Evolutionary conservation across 2,113 vertebrate genomes (phyloP), one percentile per base, ranked within the genome.

Genomic region (Polypterus bichir): DNA sequence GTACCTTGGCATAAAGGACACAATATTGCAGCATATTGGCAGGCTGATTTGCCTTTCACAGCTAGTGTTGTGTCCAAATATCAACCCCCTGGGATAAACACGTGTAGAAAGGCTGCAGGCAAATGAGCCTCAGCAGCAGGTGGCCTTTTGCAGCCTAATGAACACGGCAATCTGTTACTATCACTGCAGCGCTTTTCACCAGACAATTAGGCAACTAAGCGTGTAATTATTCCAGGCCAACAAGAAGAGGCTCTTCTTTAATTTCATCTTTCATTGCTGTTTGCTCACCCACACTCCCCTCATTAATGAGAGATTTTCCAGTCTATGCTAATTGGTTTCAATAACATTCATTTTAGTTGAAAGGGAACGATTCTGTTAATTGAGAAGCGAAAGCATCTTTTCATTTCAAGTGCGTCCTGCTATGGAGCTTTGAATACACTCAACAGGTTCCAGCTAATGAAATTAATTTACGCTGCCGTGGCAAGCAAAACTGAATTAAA

Each of bases 131-230:
- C 88, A 90, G 91, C 96, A 94, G 94, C 96, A 98, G 96, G 96
- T 98, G 96, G 93, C 88, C 92, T 91, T 91, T 92, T 89, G 91
- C 92, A 81, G 92, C 91, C 93, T 97, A 98, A 98, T 98, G 96
- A 98, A 97, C 92, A 87, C 77, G 77, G 86, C 96, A 98, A 97
- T 98, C 96, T 98, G 96, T 94, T 94, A 87, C 89, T 70, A 89
- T 88, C 93, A 91, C 88, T 74, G 82, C 79, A 9, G 81, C 68
- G 85, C 94, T 90, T 93, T 97, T 94, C 92, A 96, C 89, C 89
- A 92, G 85, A 97, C 95, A 97, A 98, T 98, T 98, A 98, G 91
- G 92, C 92, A 91, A 94, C 94, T 98, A 97, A 97, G 93, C 93
- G 95, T 97, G 94, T 97, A 93, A 98, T 98, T 98, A 98, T 97